Evolutionary conservation across 2,888 invertebrate species (phyloP).

Genomic region (Orchesella flavescens): DNA sequence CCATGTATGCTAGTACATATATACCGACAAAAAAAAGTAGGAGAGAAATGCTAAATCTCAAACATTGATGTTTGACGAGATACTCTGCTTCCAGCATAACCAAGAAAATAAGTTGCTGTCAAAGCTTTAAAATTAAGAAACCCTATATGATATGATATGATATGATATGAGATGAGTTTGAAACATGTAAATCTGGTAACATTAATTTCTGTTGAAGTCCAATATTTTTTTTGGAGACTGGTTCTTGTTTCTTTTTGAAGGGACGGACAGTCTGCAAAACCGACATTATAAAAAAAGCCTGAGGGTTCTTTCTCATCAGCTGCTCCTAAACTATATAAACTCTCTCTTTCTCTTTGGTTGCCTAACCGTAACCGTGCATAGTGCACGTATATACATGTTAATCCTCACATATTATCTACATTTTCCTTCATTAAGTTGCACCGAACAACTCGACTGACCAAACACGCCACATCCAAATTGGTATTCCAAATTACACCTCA

Average conservation of each 20-base stretch:
- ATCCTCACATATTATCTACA: not conserved
- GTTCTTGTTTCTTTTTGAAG: too few species aligned
- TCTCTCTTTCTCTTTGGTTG: not conserved
- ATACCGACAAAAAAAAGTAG: not conserved
- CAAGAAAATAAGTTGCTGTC: slow-evolving; percentile 9
- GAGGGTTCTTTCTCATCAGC: not conserved
- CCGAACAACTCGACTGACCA: slow-evolving; percentile 7
- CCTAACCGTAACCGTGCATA: slow-evolving; percentile 28
- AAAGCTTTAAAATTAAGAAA: slow-evolving; percentile 8
- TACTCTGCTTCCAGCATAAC: slow-evolving; percentile 16
- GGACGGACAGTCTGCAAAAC: too few species aligned
- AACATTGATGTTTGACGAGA: slow-evolving; percentile 1
- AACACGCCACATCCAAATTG: slow-evolving; percentile 47
- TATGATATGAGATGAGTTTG: too few species aligned
- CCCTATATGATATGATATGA: not conserved
- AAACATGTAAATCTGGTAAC: too few species aligned
- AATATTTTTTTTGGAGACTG: too few species aligned
- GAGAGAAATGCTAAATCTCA: slow-evolving; percentile 16
- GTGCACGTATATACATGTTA: not conserved
- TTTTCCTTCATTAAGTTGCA: slow-evolving; percentile 9
- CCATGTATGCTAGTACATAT: too few species aligned
- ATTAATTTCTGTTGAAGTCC: too few species aligned
- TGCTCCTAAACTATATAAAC: not conserved
- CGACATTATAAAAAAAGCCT: too few species aligned
- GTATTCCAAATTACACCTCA: slow-evolving; percentile 43